Evolutionary conservation across 2,797 vertebrate genomes (phyloP), one percentile per base, ranked within the genome.

Genomic region (Sebastiscus albofasciatus): DNA sequence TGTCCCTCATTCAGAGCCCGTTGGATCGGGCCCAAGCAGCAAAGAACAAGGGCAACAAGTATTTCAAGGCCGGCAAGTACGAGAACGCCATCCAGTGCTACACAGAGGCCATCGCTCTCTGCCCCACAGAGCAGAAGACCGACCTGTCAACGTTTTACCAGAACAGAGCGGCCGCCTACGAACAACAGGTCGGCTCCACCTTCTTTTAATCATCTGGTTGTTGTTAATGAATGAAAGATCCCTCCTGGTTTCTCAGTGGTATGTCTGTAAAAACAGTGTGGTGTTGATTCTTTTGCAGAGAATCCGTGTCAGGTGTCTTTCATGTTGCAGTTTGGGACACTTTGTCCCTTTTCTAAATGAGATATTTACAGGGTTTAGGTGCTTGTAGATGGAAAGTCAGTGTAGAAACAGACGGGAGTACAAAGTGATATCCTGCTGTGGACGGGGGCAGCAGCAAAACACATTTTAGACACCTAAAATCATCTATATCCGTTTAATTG

Each of bases 1-100:
- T 77, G 16, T 67, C 27, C 73, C 20, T 67, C 22, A 3, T 80
- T 54, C 89, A 99, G 99, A 98, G 96, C 79, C 98, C 97, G 62
- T 95, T 99, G 91, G 98, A 98, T 91, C 96, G 96, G 90, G 99
- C 98, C 55, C 99, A 99, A 87, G 96, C 95, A 81, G 97, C 98
- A 72, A 99, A 99, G 95, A 99, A 99, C 95, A 98, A 96, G 94
- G 99, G 99, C 76, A 99, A 99, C 95, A 99, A 99, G 79, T 99
- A 97, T 77, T 99, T 99, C 86, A 99, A 99, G 95, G 98, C 98
- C 75, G 96, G 96, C 85, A 99, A 97, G 93, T 99, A 97, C 26
- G 99, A 99, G 33, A 97, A 97, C 55, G 99, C 99, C 84, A 99
- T 99, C 96, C 97, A 97, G 88, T 99, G 98, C 92, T 99, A 99